Evolutionary conservation across 2,113 vertebrate species (phyloP).

Genomic region (Illadopsis cleaveri): DNA sequence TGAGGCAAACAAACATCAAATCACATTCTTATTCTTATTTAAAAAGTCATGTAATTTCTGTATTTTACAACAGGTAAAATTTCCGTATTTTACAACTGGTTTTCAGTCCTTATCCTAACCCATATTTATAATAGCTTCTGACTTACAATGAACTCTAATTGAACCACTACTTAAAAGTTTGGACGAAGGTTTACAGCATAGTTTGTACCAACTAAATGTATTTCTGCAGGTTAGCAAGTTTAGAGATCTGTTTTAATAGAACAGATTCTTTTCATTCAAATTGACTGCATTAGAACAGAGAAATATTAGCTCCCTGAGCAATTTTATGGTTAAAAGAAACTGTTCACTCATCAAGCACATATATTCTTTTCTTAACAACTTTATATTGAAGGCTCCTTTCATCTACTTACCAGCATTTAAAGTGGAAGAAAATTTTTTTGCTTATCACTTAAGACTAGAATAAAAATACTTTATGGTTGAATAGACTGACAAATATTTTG

Average conservation of each 20-base stretch:
- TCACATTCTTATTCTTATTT: not conserved
- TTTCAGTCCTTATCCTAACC: not conserved
- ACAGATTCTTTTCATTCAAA: not conserved
- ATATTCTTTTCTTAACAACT: not conserved
- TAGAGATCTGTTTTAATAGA: not conserved
- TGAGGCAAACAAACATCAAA: not conserved
- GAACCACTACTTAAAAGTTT: not conserved
- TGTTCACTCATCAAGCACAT: not conserved
- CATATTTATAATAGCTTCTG: not conserved
- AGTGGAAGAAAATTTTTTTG: not conserved
- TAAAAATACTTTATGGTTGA: not conserved
- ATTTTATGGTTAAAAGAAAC: not conserved
- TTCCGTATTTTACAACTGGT: not conserved
- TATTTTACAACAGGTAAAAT: not conserved
- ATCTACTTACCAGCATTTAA: not conserved
- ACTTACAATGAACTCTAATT: not conserved
- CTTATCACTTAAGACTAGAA: not conserved
- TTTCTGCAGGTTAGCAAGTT: not conserved
- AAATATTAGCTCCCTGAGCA: not conserved
- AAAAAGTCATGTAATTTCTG: not conserved
- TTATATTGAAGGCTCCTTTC: not conserved
- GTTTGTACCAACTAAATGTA: not conserved
- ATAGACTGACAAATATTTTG: not conserved
- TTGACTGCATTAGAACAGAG: not conserved
- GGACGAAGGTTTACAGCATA: not conserved